These are phyloP conservation scores for Peucedramus taeniatus DNA, from an alignment of 2,113 vertebrate genomes.

Conservation along the genomic window DNA sequence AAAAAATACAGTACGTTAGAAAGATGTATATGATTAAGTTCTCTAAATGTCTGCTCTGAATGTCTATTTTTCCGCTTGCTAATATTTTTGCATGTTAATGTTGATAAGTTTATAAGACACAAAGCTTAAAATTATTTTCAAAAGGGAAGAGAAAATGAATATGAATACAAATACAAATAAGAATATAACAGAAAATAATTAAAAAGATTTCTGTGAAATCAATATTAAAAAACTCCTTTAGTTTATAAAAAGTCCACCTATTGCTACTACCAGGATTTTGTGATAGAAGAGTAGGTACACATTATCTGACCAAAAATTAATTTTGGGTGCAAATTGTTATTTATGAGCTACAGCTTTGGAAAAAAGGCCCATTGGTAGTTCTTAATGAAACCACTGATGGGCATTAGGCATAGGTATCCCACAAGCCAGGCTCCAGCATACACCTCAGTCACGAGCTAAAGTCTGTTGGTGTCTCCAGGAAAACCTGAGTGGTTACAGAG, in stretches of 20 bases:
- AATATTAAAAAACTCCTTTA: neutral
- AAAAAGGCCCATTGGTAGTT: neutral
- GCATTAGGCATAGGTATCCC: neutral
- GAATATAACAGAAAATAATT: neutral
- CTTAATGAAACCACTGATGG: neutral
- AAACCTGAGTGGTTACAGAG: neutral
- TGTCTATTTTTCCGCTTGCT: neutral
- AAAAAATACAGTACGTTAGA: neutral
- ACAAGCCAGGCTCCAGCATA: neutral
- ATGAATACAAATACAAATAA: neutral
- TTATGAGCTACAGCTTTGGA: neutral
- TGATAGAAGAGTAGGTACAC: rapidly evolving
- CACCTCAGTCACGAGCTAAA: rapidly evolving
- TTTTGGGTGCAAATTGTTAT: neutral
- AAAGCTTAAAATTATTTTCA: neutral
- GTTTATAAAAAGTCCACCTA: neutral
- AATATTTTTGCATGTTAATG: neutral
- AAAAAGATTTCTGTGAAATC: neutral
- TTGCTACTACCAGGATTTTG: neutral
- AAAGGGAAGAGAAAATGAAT: neutral
- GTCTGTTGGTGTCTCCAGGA: rapidly evolving
- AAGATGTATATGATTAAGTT: neutral
- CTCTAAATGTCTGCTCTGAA: neutral
- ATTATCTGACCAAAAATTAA: neutral
- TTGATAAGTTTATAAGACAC: neutral